Conservation (phyloP, 2,888 invertebrate genomes). For the Diadromus collaris region DNA sequence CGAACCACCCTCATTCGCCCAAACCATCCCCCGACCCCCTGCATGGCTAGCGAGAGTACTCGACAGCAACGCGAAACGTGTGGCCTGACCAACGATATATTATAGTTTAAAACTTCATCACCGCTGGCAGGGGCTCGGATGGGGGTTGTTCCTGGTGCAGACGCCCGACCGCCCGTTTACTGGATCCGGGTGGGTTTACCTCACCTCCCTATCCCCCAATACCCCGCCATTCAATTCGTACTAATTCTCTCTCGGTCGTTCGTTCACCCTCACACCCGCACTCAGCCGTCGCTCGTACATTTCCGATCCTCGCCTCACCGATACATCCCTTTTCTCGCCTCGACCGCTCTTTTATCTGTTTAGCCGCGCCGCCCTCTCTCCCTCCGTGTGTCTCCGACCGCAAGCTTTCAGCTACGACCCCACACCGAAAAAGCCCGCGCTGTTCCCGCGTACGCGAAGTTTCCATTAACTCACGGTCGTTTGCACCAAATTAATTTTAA, state of each 20-base stretch:
- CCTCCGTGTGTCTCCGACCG: constrained; percentile 5
- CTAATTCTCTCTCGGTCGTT: constrained; percentile 53
- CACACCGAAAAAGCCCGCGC: constrained; percentile 12
- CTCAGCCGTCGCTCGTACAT: constrained; percentile 17
- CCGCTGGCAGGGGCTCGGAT: constrained; percentile 52
- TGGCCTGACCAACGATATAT: constrained; percentile 68
- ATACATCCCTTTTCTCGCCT: constrained; percentile 48
- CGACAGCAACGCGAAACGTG: constrained; percentile 58
- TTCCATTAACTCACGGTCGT: constrained; percentile 45
- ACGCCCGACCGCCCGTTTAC: constrained; percentile 59
- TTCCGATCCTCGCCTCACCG: constrained; percentile 27
- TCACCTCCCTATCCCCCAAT: neutral
- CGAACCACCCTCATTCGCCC: constrained; percentile 1
- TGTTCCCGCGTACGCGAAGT: neutral
- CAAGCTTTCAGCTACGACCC: constrained; percentile 28
- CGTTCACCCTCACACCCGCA: constrained; percentile 34
- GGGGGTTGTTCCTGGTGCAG: constrained; percentile 46
- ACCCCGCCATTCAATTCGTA: constrained; percentile 40
- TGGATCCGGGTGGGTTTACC: constrained; percentile 55
- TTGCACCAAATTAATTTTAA: constrained; percentile 60
- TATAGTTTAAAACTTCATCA: constrained; percentile 68
- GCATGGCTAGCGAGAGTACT: constrained; percentile 31
- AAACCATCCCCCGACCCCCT: neutral
- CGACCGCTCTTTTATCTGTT: constrained; percentile 50
- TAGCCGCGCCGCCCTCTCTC: neutral